Evolutionary conservation across 2,113 vertebrate genomes (phyloP).

Genomic region (Corythornis cristatus): DNA sequence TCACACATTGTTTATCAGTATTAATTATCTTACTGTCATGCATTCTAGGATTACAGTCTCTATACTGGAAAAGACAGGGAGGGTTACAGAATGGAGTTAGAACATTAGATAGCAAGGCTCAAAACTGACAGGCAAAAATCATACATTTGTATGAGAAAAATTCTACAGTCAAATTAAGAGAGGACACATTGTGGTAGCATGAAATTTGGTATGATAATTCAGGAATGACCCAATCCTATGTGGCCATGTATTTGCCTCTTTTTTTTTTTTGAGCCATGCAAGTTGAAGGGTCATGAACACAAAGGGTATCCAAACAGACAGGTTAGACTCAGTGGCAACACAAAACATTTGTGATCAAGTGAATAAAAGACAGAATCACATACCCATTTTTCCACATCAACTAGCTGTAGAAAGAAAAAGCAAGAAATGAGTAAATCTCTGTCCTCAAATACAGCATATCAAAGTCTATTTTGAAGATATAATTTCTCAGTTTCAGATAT

Average conservation of each 20-base stretch:
- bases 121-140: constrained; percentile 44
- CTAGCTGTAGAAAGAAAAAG: constrained; percentile 84
- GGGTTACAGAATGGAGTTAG: constrained; percentile 50
- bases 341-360: constrained; percentile 54
- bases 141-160: neutral
- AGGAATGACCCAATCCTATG: neutral
- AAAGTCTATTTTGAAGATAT: constrained; percentile 39
- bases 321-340: constrained; percentile 67
- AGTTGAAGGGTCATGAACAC: constrained; percentile 50
- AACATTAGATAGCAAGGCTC: constrained; percentile 61
- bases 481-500: neutral
- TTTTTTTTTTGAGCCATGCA: constrained; percentile 71
- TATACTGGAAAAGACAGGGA: constrained; percentile 36
- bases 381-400: constrained; percentile 90
- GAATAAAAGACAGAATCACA: constrained; percentile 77
- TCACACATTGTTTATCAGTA: neutral
- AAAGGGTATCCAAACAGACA: constrained; percentile 65
- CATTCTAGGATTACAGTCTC: constrained; percentile 22
- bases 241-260: neutral
- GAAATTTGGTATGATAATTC: constrained; percentile 2
- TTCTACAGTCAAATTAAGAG: neutral
- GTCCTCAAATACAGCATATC: neutral
- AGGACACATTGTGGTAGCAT: neutral
- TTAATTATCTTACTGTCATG: constrained; percentile 50
- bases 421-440: constrained; percentile 73